Base-by-base conservation (phyloP, 1,140 invertebrate species). In the Brachionus manjavacas region DNA sequence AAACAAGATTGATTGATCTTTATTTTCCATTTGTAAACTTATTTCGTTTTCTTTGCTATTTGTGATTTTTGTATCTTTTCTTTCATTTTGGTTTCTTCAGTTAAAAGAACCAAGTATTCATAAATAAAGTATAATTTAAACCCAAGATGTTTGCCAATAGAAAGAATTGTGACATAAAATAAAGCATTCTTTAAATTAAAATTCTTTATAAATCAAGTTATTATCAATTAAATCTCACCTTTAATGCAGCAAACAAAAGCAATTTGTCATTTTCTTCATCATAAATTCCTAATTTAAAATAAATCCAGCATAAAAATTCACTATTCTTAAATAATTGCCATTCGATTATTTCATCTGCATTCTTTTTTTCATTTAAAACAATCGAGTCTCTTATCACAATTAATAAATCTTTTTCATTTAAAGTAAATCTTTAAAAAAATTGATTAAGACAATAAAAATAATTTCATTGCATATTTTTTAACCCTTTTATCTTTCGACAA, bases 261-360 rank as follows among this genome's bases (percentile, higher is more conserved):
- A 66, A 28, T 66, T 66, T 66, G 28, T 66, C 64, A 66, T 25
- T 66, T 28, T 66, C 64, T 28, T 66, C 64, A 66, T 66, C 64
- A 35, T 66, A 66, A 66, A 66, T 66, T 35, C 64, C 64, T 28
- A 28, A 66, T 66, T 35, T 25, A 66, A 66, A 66, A 25, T 28
- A 66, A 35, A 66, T 11, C 64, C 28, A 66, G 23, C 64, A 66
- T 66, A 66, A 66, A 66, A 28, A 66, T 35, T 66, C 64, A 66
- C 28, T 66, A 66, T 66, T 66, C 28, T 66, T 66, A 35, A 66
- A 66, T 35, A 66, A 66, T 66, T 66, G 64, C 64, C 64, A 66
- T 66, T 66, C 64, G 23, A 66, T 66, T 1, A 28, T 66, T 66
- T 66, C 64, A 28, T 66, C 64, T 1, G 7, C 64, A 66, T 66